Evolutionary conservation across 2,888 invertebrate genomes (phyloP).

Genomic region (Glyphotaelius pellucidus): DNA sequence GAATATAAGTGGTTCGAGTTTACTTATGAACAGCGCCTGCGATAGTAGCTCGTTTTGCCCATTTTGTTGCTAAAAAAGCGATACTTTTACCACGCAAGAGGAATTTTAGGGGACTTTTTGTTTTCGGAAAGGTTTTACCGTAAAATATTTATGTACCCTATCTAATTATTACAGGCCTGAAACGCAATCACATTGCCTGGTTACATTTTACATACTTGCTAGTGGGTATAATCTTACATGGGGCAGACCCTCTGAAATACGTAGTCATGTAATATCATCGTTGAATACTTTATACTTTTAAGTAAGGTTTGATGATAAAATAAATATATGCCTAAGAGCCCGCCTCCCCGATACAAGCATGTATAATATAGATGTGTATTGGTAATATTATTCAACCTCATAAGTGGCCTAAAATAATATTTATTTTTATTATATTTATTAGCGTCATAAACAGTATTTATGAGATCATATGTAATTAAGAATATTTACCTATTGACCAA

Average conservation of each 20-base stretch:
- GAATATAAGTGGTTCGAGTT: conserved; percentile 55
- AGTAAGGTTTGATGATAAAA: background rate
- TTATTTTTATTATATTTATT: too few species aligned
- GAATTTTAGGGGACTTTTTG: background rate
- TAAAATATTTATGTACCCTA: background rate
- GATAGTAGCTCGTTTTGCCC: conserved; percentile 33
- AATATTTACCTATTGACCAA: too few species aligned
- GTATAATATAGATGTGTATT: background rate
- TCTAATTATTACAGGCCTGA: background rate
- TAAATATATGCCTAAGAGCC: background rate
- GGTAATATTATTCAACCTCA: background rate
- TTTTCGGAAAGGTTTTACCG: conserved; percentile 6
- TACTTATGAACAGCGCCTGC: conserved; percentile 48
- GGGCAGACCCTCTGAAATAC: background rate
- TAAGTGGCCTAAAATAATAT: background rate
- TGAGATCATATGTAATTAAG: too few species aligned
- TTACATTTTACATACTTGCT: background rate
- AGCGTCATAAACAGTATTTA: too few species aligned
- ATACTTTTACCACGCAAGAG: conserved; percentile 27
- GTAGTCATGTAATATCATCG: background rate
- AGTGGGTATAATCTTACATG: background rate
- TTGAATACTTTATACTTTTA: background rate
- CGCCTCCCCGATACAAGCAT: background rate
- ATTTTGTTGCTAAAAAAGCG: conserved; percentile 35
- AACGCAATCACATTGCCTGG: background rate